Conservation (phyloP, 2,888 invertebrate species). For the Rotaria macrura region DNA sequence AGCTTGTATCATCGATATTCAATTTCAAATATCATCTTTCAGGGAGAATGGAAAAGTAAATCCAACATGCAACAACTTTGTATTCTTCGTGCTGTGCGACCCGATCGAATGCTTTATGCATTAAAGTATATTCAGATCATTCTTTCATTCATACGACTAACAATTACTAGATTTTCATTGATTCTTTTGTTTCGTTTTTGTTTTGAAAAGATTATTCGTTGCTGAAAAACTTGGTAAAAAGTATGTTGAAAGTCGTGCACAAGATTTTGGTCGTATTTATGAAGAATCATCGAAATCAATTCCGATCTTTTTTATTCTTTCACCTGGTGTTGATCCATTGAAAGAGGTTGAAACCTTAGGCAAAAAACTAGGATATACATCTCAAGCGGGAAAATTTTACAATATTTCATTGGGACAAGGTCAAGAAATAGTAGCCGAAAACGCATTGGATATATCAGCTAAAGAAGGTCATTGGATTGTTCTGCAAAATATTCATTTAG, state of each 20-base stretch:
- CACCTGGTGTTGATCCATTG: slow-evolving; percentile 30
- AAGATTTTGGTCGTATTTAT: slow-evolving; percentile 33
- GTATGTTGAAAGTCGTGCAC: slow-evolving; percentile 30
- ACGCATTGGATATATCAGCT: slow-evolving; percentile 28
- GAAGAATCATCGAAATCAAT: slow-evolving; percentile 30
- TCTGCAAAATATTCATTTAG: slow-evolving; percentile 35
- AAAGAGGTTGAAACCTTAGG: slow-evolving; percentile 35
- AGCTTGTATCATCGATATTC: too few relatives aligned
- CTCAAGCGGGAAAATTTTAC: slow-evolving; percentile 30
- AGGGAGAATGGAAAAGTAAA: slow-evolving; percentile 35
- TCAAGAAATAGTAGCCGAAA: slow-evolving; percentile 32
- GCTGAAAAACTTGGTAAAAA: slow-evolving; percentile 32
- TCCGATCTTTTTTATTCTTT: slow-evolving; percentile 35
- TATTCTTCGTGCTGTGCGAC: slow-evolving; percentile 35
- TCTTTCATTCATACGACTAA: too few relatives aligned
- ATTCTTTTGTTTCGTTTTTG: too few relatives aligned
- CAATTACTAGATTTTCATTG: too few relatives aligned
- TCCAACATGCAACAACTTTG: slow-evolving; percentile 33
- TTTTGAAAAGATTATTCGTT: slow-evolving; percentile 23
- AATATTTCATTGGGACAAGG: slow-evolving; percentile 35
- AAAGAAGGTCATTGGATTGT: slow-evolving; percentile 35
- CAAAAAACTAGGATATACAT: slow-evolving; percentile 28
- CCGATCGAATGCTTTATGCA: slow-evolving; percentile 35
- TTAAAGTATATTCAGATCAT: slow-evolving; percentile 2
- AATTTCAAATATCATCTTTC: background rate